These are phyloP conservation scores for Scaptomyza parva DNA, from an alignment of 2,888 invertebrate genomes.

Conservation along the genomic window DNA sequence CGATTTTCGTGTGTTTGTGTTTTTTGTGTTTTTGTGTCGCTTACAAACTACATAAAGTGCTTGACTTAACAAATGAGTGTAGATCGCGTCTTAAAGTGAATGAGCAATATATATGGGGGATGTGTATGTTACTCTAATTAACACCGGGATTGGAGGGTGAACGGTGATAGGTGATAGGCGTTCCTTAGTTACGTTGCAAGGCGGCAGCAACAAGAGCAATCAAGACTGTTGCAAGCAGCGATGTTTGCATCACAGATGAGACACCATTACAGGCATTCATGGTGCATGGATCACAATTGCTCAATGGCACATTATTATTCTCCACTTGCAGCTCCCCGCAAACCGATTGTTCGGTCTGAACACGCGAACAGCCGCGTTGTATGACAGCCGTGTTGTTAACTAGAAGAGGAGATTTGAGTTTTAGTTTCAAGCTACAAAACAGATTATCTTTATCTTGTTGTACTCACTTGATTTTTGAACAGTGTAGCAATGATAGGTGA, in stretches of 20 bases:
- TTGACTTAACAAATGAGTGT: constrained; percentile 56
- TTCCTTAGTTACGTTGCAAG: constrained; percentile 58
- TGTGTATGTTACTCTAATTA: too few relatives aligned
- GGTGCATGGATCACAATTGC: constrained; percentile 74
- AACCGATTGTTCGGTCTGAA: constrained; percentile 62
- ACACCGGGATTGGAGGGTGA: constrained; percentile 29
- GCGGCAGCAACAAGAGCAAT: constrained; percentile 69
- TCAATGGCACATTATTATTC: constrained; percentile 46
- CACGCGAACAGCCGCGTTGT: constrained; percentile 81
- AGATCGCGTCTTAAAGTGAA: constrained; percentile 11
- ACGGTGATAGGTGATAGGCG: constrained; percentile 3
- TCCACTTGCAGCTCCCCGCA: constrained; percentile 61
- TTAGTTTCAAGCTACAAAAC: constrained; percentile 5
- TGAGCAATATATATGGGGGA: constrained; percentile 63
- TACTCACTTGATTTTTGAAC: constrained; percentile 52
- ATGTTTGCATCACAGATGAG: constrained; percentile 67
- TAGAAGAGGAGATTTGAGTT: constrained; percentile 25
- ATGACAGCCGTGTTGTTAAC: constrained; percentile 59
- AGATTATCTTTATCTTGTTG: too few relatives aligned
- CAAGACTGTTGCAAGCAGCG: constrained; percentile 69
- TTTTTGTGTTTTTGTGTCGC: constrained; percentile 48
- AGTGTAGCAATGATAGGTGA: constrained; percentile 79
- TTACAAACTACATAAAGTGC: constrained; percentile 59
- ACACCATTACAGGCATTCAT: constrained; percentile 80
- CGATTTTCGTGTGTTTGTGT: constrained; percentile 66